Conservation (phyloP, 2,113 vertebrate species). For the Suricata suricatta region DNA sequence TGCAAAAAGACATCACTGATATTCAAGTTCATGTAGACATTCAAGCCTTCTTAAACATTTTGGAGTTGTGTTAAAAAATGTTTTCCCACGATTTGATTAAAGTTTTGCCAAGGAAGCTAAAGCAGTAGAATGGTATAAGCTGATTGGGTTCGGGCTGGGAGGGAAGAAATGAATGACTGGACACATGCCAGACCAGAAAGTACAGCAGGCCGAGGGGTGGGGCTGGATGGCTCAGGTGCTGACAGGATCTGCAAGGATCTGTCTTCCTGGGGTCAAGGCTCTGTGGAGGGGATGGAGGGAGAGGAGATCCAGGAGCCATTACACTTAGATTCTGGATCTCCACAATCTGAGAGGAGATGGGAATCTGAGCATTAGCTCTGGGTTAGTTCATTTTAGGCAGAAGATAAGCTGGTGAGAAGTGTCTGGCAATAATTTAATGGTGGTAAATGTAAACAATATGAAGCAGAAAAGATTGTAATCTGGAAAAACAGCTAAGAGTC, state of each 20-base stretch:
- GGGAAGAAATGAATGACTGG: background rate
- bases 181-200: rapidly evolving
- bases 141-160: background rate
- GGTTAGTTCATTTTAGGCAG: background rate
- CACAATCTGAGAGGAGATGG: background rate
- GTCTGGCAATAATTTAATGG: background rate
- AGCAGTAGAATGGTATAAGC: background rate
- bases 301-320: rapidly evolving
- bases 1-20: background rate
- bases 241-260: rapidly evolving
- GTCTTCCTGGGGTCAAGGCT: background rate
- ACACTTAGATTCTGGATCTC: background rate
- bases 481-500: background rate
- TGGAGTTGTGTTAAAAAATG: background rate
- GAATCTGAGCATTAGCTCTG: background rate
- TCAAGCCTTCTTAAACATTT: background rate
- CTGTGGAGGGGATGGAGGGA: background rate
- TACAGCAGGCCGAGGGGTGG: rapidly evolving
- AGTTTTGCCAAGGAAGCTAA: background rate
- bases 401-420: background rate
- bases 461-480: background rate
- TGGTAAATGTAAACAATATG: background rate
- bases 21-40: background rate
- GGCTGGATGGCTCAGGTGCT: no score
- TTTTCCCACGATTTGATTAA: background rate